phyloP scores from a whole-genome alignment of 2,113 vertebrate species.

The Petaurus breviceps region DNA sequence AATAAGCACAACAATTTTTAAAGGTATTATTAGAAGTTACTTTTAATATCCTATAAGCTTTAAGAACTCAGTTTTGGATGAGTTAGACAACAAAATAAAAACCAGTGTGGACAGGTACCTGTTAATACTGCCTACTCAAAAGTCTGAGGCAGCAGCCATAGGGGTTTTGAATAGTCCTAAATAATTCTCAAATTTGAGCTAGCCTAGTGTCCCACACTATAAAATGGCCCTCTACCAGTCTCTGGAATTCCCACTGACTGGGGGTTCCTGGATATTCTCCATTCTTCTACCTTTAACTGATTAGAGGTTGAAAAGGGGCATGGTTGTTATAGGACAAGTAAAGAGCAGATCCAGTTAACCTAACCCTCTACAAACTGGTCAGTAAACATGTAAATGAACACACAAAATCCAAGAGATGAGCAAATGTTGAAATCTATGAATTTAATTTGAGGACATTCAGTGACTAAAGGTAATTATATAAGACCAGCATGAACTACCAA shows the following conservation, averaged over 20 bases:
- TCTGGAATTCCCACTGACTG: neutral
- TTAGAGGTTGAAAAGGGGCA: constrained; percentile 4
- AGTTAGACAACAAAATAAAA: constrained; percentile 3
- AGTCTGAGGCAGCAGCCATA: constrained; percentile 9
- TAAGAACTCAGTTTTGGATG: constrained; percentile 19
- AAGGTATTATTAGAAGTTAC: constrained; percentile 3
- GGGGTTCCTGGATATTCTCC: neutral
- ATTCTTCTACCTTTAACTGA: constrained; percentile 6
- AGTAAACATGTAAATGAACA: neutral
- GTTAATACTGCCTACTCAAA: constrained; percentile 7
- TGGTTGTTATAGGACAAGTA: neutral
- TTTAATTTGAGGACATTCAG: neutral
- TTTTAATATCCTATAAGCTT: constrained; percentile 4
- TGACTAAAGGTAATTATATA: neutral
- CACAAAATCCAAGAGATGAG: neutral
- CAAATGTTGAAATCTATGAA: neutral
- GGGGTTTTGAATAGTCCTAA: constrained; percentile 10
- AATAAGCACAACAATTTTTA: constrained; percentile 46
- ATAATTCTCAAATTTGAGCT: constrained; percentile 19
- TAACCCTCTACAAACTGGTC: neutral
- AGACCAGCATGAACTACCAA: neutral
- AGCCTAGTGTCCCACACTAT: neutral
- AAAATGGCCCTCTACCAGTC: neutral
- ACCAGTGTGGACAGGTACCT: neutral
- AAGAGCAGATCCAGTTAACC: neutral